Percentiles rank a stretch among this genome's conserved stretches.
Conservation (phyloP, 2,113 vertebrate species). For the Chloebia gouldiae region DNA sequence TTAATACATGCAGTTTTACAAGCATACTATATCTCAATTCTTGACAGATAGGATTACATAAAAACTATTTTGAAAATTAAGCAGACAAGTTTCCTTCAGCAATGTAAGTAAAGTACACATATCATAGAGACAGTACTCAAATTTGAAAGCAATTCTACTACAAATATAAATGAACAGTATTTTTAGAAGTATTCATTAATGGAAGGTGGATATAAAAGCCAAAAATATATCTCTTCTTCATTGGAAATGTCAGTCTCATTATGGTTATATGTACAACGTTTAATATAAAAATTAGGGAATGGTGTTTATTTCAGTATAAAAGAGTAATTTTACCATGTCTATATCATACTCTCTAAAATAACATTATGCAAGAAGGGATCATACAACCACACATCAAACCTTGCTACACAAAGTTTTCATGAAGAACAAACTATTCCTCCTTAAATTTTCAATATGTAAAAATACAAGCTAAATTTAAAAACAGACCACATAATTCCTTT, state of each 20-base stretch:
- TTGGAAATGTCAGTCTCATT: background rate
- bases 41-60: background rate
- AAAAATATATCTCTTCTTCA: background rate
- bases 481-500: background rate
- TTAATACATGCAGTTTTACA: background rate
- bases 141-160: background rate
- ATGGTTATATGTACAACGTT: background rate
- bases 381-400: background rate
- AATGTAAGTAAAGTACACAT: conserved; percentile 8
- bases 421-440: background rate
- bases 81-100: conserved; percentile 17
- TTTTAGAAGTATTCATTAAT: background rate
- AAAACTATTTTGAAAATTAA: conserved; percentile 17
- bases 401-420: background rate
- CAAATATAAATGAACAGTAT: background rate
- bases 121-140: background rate
- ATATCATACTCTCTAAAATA: background rate
- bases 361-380: background rate
- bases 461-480: background rate
- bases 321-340: background rate
- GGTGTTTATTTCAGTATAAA: background rate
- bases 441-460: background rate
- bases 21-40: background rate
- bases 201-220: background rate
- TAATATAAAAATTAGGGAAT: background rate